phyloP scores from a whole-genome alignment of 2,797 vertebrate species.

The Gambusia yucatana region DNA sequence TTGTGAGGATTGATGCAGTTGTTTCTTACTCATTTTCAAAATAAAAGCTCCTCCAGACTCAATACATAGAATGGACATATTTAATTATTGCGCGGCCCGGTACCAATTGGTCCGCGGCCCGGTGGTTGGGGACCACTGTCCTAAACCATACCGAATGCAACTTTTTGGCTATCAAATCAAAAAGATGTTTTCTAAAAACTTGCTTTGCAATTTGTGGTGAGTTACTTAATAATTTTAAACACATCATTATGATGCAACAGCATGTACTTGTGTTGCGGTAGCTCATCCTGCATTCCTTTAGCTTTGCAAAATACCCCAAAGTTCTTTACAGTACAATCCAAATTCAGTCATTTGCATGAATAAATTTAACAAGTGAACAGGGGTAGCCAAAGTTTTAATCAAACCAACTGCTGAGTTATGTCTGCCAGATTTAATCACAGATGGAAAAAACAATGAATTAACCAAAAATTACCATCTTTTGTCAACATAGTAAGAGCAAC shows the following conservation, averaged over 20 bases:
- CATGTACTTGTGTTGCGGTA: not conserved
- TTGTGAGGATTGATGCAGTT: too few species aligned
- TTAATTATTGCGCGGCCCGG: too few species aligned
- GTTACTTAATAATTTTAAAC: not conserved
- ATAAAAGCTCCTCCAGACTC: too few species aligned
- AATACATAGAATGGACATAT: too few species aligned
- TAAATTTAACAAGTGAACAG: not conserved
- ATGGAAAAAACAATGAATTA: not conserved
- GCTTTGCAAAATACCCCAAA: not conserved
- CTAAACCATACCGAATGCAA: not conserved
- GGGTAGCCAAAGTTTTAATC: conserved; percentile 1
- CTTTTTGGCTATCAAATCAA: not conserved
- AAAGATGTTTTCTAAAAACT: not conserved
- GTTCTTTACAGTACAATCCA: not conserved
- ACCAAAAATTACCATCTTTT: not conserved
- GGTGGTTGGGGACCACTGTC: not conserved
- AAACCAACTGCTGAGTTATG: not conserved
- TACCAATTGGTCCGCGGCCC: too few species aligned
- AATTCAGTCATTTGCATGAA: not conserved
- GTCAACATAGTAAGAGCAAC: not conserved
- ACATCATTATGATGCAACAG: not conserved
- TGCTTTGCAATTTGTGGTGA: not conserved
- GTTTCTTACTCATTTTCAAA: too few species aligned
- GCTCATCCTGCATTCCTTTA: not conserved
- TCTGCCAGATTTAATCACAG: not conserved